Percentiles rank a stretch among this genome's conserved stretches.
Evolutionary conservation across 2,797 vertebrate genomes (phyloP).

Genomic region (Tragopan temminckii): DNA sequence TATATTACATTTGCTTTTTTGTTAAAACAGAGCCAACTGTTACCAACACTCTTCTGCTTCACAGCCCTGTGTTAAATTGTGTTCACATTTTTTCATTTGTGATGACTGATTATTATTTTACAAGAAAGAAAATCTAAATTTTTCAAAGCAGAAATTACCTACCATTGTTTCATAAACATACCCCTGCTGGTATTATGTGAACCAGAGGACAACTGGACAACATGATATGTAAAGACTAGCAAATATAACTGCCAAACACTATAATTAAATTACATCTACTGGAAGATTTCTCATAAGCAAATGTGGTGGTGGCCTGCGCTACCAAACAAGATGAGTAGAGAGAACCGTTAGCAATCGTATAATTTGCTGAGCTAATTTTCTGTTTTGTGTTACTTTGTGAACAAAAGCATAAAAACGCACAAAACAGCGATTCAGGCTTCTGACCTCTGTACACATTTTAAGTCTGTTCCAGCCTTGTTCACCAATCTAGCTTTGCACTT

Average conservation of each 20-base stretch:
- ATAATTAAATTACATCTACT: not conserved
- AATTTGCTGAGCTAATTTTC: not conserved
- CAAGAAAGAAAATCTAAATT: not conserved
- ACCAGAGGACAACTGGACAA: not conserved
- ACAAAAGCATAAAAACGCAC: not conserved
- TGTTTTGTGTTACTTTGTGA: not conserved
- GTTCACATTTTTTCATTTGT: not conserved
- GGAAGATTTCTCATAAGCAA: not conserved
- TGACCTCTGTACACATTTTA: not conserved
- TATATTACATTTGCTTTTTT: not conserved
- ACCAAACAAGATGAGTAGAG: not conserved
- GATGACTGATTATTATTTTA: not conserved
- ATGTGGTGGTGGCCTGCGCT: not conserved
- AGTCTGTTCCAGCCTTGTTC: not conserved
- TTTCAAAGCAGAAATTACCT: not conserved
- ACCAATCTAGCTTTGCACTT: not conserved
- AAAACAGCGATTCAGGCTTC: not conserved
- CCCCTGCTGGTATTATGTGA: not conserved
- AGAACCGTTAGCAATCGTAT: not conserved
- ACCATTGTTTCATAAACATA: not conserved
- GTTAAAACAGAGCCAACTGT: not conserved
- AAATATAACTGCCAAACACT: not conserved
- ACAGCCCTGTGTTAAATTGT: not conserved
- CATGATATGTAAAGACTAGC: not conserved
- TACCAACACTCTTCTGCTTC: not conserved